phyloP scores from a whole-genome alignment of 1,140 invertebrate genomes.

The Brachionus koreanus region DNA sequence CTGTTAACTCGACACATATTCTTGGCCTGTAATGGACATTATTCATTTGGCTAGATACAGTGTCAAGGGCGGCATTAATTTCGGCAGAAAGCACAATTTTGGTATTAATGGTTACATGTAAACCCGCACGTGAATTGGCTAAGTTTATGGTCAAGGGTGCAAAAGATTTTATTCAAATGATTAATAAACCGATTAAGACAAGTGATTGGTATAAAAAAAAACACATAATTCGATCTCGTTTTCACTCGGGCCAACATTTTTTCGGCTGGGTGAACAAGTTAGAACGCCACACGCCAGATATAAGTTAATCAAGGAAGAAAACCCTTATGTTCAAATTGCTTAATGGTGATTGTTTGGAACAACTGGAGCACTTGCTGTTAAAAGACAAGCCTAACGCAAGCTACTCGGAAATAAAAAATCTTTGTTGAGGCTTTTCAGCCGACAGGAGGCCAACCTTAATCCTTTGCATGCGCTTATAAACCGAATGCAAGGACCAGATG shows the following conservation, averaged over 20 bases:
- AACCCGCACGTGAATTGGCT: background rate
- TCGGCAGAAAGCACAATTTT: too few species aligned
- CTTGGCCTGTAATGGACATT: background rate
- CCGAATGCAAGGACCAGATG: background rate
- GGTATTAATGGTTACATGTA: background rate
- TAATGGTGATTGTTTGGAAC: background rate
- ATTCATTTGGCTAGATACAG: background rate
- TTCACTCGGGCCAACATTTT: background rate
- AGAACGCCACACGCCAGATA: background rate
- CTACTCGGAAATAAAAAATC: background rate
- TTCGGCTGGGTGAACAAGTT: background rate
- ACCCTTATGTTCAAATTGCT: background rate
- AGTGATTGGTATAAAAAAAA: conserved; percentile 7
- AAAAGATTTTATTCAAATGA: background rate
- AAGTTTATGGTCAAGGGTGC: background rate
- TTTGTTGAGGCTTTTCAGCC: background rate
- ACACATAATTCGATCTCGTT: background rate
- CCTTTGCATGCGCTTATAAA: background rate
- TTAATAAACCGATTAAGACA: background rate
- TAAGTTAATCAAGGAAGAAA: background rate
- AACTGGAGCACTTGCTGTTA: background rate
- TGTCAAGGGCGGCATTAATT: background rate
- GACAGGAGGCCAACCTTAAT: background rate
- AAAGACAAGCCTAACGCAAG: background rate
- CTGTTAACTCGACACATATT: background rate